Percentiles rank a stretch among this genome's conserved stretches.
phyloP scores from a whole-genome alignment of 1,140 invertebrate genomes.

The Pseudomyrmex concolor region DNA sequence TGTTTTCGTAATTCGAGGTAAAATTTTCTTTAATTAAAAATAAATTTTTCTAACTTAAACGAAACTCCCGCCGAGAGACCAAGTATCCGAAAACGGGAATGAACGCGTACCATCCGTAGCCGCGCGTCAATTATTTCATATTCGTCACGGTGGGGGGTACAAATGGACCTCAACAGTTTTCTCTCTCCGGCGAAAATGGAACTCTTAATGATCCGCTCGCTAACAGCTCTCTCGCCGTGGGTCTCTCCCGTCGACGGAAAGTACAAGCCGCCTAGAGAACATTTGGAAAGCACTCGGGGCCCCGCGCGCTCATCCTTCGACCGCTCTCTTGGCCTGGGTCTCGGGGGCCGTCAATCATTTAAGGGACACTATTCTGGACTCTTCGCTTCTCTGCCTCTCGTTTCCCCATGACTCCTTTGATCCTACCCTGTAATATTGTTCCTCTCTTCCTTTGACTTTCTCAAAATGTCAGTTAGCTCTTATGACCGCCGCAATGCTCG shows the following conservation, averaged over 20 bases:
- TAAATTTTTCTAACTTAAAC: no score
- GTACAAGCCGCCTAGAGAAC: slow-evolving; percentile 39
- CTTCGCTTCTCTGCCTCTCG: slow-evolving; percentile 34
- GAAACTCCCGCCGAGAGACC: no score
- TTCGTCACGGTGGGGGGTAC: slow-evolving; percentile 14
- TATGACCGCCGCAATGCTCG: slow-evolving; percentile 22
- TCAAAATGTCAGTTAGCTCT: slow-evolving; percentile 46
- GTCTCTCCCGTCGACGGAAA: slow-evolving; percentile 10
- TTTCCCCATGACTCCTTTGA: slow-evolving; percentile 44
- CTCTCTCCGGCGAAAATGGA: slow-evolving; percentile 51
- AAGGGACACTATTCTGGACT: slow-evolving; percentile 67
- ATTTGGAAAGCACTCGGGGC: slow-evolving; percentile 67
- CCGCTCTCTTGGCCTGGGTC: slow-evolving; percentile 65
- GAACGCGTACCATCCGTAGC: not conserved
- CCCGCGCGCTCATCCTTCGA: slow-evolving; percentile 61
- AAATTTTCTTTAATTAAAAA: no score
- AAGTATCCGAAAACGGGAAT: no score
- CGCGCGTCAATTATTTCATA: slow-evolving; percentile 30
- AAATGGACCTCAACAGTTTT: slow-evolving; percentile 33
- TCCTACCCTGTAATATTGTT: slow-evolving; percentile 62
- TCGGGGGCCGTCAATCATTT: slow-evolving; percentile 78
- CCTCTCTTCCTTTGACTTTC: slow-evolving; percentile 53
- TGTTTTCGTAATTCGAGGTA: no score
- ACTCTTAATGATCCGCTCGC: slow-evolving; percentile 28
- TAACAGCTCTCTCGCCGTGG: slow-evolving; percentile 6